phyloP scores from a whole-genome alignment of 2,888 invertebrate species.

The Drosophila parthenogenetica region DNA sequence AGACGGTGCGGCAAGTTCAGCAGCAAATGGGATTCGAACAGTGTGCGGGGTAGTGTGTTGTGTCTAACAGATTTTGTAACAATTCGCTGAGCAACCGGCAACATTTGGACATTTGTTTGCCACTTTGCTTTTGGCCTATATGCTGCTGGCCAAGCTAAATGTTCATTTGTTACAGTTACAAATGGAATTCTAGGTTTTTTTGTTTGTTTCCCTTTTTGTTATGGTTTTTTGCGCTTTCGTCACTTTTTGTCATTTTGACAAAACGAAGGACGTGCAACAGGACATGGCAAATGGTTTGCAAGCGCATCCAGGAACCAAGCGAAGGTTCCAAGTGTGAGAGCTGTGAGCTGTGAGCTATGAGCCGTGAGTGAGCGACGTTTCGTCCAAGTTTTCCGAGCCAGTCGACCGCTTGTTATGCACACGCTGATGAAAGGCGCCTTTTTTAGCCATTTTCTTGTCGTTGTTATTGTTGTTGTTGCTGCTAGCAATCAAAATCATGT shows the following conservation, averaged over 20 bases:
- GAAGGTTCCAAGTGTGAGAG: slow-evolving; percentile 34
- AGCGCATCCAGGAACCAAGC: slow-evolving; percentile 28
- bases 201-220: slow-evolving; percentile 4
- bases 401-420: slow-evolving; percentile 70
- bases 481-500: slow-evolving; percentile 76
- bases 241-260: slow-evolving; percentile 71
- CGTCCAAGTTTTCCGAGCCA: slow-evolving; percentile 49
- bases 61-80: slow-evolving; percentile 43
- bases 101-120: slow-evolving; percentile 34
- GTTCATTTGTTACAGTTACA: slow-evolving; percentile 52
- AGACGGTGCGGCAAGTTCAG: slow-evolving; percentile 1
- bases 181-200: slow-evolving; percentile 34
- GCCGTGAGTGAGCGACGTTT: slow-evolving; percentile 55
- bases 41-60: background rate
- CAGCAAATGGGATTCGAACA: background rate
- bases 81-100: slow-evolving; percentile 32
- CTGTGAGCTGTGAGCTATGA: background rate
- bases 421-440: slow-evolving; percentile 67
- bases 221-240: slow-evolving; percentile 43
- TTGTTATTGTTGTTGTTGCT: slow-evolving; percentile 42
- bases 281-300: slow-evolving; percentile 64
- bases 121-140: slow-evolving; percentile 26
- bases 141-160: slow-evolving; percentile 37
- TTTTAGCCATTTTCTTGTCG: slow-evolving; percentile 5
- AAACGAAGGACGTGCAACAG: slow-evolving; percentile 50